Evolutionary conservation across 2,888 invertebrate species (phyloP), one percentile per base, ranked within the genome.

Genomic region (Minunthozetes semirufus): DNA sequence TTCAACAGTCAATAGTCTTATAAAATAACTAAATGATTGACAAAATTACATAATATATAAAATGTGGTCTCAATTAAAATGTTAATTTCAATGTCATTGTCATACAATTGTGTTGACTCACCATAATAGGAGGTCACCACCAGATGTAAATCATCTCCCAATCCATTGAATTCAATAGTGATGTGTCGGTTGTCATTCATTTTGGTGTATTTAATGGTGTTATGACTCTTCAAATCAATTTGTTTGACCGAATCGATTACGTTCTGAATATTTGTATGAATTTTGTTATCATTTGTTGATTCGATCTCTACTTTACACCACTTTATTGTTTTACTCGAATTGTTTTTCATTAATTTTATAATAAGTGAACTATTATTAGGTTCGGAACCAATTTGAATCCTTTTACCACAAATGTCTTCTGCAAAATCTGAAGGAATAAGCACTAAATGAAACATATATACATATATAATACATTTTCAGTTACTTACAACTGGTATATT

Each of bases 351-450:
- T 38, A 48, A 17, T 70, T 48, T 70, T 1, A 70, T 48, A 25
- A 70, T 15, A 19, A 70, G 15, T 46, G 70, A 70, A 48, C 70
- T 70, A 11, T 70, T 48, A 6, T 15, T 22, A 1, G 70, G 70
- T 19, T 70, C 15, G 8, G 70, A 70, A 25, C 70, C 70, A 25
- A 70, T 25, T 46, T 25, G 9, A 2, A 70, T 22, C 15, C 1
- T 70, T 46, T 42, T 1, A 46, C 38, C 27, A n/a, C 70, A 70
- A 42, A 70, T 17, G 15, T 70, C 70, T 70, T 70, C 70, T 22
- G 48, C 70, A 42, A 19, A 70, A 27, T 70, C 70, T 70, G n/a
- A n/a, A n/a, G 8, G 33, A 63, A 59, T 25, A 25, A 4, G 5
- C 19, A 2, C 27, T 19, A 11, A n/a, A 25, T 27, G 6, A 59